Base-by-base conservation (phyloP, 2,113 vertebrate genomes). In the Sialia sialis region DNA sequence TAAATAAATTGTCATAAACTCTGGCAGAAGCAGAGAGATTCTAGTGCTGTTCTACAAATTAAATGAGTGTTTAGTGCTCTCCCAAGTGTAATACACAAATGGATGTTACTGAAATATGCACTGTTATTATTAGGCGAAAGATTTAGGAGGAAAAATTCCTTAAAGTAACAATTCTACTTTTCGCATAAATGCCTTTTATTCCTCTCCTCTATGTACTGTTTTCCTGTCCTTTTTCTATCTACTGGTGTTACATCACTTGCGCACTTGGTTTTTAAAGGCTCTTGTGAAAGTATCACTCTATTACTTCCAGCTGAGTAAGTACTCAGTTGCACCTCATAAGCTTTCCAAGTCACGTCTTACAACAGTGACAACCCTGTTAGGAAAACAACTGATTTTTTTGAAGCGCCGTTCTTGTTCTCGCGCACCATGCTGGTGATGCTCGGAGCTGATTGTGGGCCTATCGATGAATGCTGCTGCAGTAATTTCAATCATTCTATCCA, bases 301-400 rank as follows among this genome's bases (percentile, higher is more conserved):
- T 96, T 95, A 95, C 81, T 96, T 92, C 90, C 94, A 95, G 92
- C 95, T 95, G 92, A 97, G 89, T 96, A 97, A 97, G 93, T 95
- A 81, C 94, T 95, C 84, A 95, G 95, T 93, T 91, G 76, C 84
- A 84, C 82, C 88, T 95, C 90, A 93, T 96, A 90, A 96, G 74
- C 87, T 84, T 90, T 93, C 92, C 89, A 94, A 93, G 96, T 96
- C 91, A 92, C 75, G 77, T 96, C 93, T 90, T 3, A 17, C 83
- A 88, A 76, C 89, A 95, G 89, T 90, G 92, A 90, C 92, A 96
- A 63, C 81, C 55, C 66, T 51, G 85, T 72, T 84, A 91, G 79
- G 90, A 89, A 95, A 95, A 82, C 93, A 94, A 91, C 88, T 34
- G 87, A 44, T 93, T 89, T 93, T 92, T 93, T 93, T 89, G 86